Base-by-base conservation (phyloP, 1,140 invertebrate genomes). In the Nephotettix cincticeps region DNA sequence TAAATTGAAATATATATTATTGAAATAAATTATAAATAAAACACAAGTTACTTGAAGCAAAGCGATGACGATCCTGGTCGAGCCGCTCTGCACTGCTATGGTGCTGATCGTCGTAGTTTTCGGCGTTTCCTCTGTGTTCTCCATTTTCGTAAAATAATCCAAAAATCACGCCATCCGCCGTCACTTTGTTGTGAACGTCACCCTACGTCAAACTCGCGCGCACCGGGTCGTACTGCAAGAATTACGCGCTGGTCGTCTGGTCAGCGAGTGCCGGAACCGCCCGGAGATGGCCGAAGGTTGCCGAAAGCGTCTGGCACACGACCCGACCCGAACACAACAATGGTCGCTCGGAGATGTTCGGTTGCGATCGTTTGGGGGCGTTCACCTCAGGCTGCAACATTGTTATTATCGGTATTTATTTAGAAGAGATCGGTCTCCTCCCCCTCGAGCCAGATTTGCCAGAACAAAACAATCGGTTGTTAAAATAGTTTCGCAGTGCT, bases 21-120 rank as follows among this genome's bases (percentile, higher is more conserved):
- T 43, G 40, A 11, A 9, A 43, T n/a, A 43, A n/a, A 43, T 43
- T 43, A n/a, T n/a, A 11, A 23, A 23, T 23, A 3, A 11, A 65
- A 61, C 63, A 47, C 40, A 85, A 90, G 87, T 89, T n/a, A 96
- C 94, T 88, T 93, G 91, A 70, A 97, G 84, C 69, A 97, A 85
- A 71, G 93, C 95, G 77, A 97, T 91, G 77, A 97, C 92, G 76
- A 97, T 89, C 79, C 91, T 88, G 11, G 94, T 92, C 74, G 87
- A 86, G 74, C 93, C 93, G 79, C 93, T 94, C 79, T 94, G 92
- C 32, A 97, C 89, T 17, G 93, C 94, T 75, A 97, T 95, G 19
- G 94, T 96, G 79, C 93, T 94, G 76, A 97, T 91, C 72, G 94
- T 95, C 28, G 94, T 96, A 19, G 92, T 90, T 65, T 82, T 81